Conservation (phyloP, 2,888 invertebrate genomes). For the Dryococelus australis region DNA sequence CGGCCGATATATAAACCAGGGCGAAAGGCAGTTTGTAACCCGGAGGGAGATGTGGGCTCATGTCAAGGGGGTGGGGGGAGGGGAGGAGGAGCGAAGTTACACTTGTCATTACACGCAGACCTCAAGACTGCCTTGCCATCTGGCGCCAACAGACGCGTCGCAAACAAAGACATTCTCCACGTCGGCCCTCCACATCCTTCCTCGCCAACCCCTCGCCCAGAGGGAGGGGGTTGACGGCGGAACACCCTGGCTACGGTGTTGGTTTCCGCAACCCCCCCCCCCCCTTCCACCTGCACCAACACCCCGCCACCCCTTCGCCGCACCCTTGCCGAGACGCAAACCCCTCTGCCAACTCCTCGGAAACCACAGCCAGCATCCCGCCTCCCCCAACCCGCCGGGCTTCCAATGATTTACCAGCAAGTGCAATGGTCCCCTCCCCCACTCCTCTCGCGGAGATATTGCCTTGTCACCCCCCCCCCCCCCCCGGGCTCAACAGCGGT, state of each 20-base stretch:
- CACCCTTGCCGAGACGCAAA: too few species aligned
- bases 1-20: not conserved
- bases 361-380: not conserved
- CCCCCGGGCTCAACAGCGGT: too few species aligned
- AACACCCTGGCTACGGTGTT: not conserved
- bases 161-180: conserved; percentile 4
- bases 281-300: too few species aligned
- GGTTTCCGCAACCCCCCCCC: not conserved
- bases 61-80: not conserved
- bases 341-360: not conserved
- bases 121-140: not conserved
- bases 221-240: not conserved
- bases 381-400: not conserved
- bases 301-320: too few species aligned
- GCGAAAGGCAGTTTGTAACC: not conserved
- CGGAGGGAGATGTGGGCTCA: not conserved
- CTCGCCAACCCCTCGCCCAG: not conserved
- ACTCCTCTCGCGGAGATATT: not conserved
- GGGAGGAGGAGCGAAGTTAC: not conserved
- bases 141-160: conserved; percentile 10
- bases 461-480: not conserved
- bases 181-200: not conserved
- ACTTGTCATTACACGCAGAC: conserved; percentile 16
- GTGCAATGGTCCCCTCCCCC: not conserved
- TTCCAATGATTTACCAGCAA: not conserved